These are phyloP conservation scores for Turnix velox DNA, from an alignment of 2,113 vertebrate genomes.

Conservation along the genomic window DNA sequence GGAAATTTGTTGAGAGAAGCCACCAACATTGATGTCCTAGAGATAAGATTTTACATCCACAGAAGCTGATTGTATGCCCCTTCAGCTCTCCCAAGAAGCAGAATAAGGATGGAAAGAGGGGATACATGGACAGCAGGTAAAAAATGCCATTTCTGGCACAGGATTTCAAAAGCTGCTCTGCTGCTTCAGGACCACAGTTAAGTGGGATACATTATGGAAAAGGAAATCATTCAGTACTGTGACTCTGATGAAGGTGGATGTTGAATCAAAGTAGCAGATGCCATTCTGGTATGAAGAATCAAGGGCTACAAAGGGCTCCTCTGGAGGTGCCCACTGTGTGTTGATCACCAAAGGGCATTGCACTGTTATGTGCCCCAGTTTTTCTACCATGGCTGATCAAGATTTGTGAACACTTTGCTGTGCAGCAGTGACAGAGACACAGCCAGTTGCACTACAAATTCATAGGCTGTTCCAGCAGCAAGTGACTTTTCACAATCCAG, in stretches of 20 bases:
- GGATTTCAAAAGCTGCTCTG: neutral
- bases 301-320: neutral
- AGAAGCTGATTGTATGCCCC: neutral
- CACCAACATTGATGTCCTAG: neutral
- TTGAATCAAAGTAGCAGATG: neutral
- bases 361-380: rapidly evolving
- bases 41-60: neutral
- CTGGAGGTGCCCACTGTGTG: neutral
- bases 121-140: rapidly evolving
- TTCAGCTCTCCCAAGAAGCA: neutral
- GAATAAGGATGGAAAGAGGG: neutral
- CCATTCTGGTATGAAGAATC: neutral
- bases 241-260: neutral
- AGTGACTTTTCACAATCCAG: rapidly evolving
- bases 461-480: neutral
- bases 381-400: neutral
- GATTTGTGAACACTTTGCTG: rapidly evolving
- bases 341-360: neutral
- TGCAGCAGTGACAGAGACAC: neutral
- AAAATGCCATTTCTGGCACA: rapidly evolving
- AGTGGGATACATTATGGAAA: neutral
- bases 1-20: neutral
- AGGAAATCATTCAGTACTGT: neutral
- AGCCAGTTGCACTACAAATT: neutral
- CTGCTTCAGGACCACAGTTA: neutral